A percentile compares a stretch with the other conserved stretches of the same genome.
phyloP scores from a whole-genome alignment of 1,140 invertebrate genomes.

The Drosophila kepulauana region DNA sequence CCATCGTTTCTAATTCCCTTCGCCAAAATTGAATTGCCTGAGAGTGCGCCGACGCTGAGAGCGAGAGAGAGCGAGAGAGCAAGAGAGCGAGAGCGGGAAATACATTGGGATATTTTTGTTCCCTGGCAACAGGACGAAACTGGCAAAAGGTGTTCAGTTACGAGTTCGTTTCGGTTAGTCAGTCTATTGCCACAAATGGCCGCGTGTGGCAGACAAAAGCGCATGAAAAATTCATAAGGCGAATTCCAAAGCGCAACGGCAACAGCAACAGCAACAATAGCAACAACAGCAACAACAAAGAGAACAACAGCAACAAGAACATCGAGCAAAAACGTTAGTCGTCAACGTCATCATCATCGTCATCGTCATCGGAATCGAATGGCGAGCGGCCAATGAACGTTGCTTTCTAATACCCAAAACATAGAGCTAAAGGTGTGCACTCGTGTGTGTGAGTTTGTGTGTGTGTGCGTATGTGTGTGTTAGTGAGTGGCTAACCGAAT shows the following conservation, averaged over 20 bases:
- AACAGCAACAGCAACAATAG: constrained; percentile 22
- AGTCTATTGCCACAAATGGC: constrained; percentile 78
- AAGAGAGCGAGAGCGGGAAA: not conserved
- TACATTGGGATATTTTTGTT: constrained; percentile 61
- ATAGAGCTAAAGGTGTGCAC: constrained; percentile 40
- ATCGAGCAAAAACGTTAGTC: constrained; percentile 10
- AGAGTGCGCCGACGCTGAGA: not conserved
- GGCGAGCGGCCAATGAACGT: constrained; percentile 49
- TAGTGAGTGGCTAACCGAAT: constrained; percentile 28
- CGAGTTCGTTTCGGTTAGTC: constrained; percentile 58
- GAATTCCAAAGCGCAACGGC: constrained; percentile 42
- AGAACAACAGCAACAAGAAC: not conserved
- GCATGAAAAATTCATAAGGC: constrained; percentile 79
- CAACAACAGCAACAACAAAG: constrained; percentile 30
- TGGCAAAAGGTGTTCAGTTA: constrained; percentile 67
- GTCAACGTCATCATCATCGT: constrained; percentile 26
- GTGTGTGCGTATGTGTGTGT: constrained; percentile 26
- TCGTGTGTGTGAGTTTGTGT: constrained; percentile 52
- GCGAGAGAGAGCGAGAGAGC: not conserved
- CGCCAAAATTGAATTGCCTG: not conserved
- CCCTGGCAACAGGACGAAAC: constrained; percentile 44
- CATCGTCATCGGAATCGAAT: constrained; percentile 24
- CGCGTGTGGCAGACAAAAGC: constrained; percentile 81
- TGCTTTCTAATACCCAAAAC: constrained; percentile 55
- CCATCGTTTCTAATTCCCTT: no score